These are phyloP conservation scores for Myodes glareolus DNA, from an alignment of 2,113 vertebrate species.

Conservation along the genomic window DNA sequence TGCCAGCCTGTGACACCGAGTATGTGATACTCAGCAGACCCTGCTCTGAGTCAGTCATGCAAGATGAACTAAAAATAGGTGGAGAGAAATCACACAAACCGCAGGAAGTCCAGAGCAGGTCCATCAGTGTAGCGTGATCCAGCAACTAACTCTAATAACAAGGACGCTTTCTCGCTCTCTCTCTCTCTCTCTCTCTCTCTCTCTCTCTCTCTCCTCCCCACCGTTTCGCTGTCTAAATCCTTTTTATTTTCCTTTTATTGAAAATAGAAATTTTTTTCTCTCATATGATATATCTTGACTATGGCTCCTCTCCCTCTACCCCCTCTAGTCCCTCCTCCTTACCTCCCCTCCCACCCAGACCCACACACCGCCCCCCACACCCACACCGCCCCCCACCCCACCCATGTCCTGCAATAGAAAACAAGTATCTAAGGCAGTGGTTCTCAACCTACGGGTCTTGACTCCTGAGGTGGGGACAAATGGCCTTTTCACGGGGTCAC, in stretches of 20 bases:
- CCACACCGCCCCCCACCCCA: not conserved
- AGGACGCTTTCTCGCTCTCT: accelerated
- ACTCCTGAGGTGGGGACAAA: not conserved
- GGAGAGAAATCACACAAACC: not conserved
- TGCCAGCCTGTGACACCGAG: not conserved
- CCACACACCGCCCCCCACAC: not conserved
- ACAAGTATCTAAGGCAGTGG: not conserved
- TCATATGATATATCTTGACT: not conserved
- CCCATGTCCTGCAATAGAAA: not conserved
- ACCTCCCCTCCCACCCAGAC: not conserved
- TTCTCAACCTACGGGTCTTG: not conserved
- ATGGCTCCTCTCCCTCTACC: not conserved
- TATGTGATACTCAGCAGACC: not conserved
- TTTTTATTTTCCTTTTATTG: not conserved
- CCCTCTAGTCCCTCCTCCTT: too few relatives aligned
- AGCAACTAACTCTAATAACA: not conserved
- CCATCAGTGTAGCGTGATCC: not conserved
- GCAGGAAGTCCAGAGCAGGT: slow-evolving; percentile 17
- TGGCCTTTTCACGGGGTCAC: not conserved
- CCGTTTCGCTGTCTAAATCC: not conserved
- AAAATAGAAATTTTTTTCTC: not conserved
- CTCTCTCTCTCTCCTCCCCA: accelerated
- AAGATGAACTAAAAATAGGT: slow-evolving; percentile 36
- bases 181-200: accelerated
- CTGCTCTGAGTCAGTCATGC: not conserved